A percentile compares a stretch with the other conserved stretches of the same genome.
Conservation (phyloP, 2,888 invertebrate species). For the Coenonympha glycerion region DNA sequence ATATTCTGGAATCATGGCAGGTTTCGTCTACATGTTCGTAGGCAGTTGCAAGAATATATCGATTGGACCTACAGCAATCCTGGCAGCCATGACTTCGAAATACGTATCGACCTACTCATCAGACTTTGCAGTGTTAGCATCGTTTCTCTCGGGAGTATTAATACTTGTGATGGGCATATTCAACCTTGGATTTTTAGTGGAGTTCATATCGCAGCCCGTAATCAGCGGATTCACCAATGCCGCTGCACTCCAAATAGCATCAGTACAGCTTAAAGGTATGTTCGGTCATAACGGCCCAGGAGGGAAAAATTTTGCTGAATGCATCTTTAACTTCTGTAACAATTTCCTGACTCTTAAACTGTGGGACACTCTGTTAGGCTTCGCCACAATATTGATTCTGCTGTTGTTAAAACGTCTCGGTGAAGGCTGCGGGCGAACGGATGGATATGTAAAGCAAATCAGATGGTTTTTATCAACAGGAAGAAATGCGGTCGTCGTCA, state of each 20-base stretch:
- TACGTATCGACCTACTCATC: constrained; percentile 78
- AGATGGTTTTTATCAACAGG: constrained; percentile 81
- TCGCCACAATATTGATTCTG: constrained; percentile 78
- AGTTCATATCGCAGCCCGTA: constrained; percentile 90
- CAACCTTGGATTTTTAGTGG: constrained; percentile 86
- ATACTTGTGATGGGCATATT: constrained; percentile 83
- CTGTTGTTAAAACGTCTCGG: constrained; percentile 79
- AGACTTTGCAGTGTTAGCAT: constrained; percentile 82
- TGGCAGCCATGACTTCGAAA: constrained; percentile 86
- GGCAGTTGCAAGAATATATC: constrained; percentile 88
- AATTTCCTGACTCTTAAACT: constrained; percentile 76
- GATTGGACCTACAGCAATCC: constrained; percentile 91
- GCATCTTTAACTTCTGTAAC: constrained; percentile 76
- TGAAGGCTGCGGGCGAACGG: constrained; percentile 68
- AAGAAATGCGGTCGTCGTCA: constrained; percentile 87
- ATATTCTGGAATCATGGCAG: constrained; percentile 92
- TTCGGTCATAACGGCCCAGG: constrained; percentile 78
- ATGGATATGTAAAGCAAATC: constrained; percentile 60
- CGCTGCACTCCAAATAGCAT: constrained; percentile 89
- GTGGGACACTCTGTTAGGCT: constrained; percentile 82
- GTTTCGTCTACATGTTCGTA: constrained; percentile 89
- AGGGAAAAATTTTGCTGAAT: constrained; percentile 79
- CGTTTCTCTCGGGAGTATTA: constrained; percentile 84
- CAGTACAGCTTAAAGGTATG: constrained; percentile 85
- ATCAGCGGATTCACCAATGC: constrained; percentile 90